These are phyloP conservation scores for Petrocephalus microphthalmus DNA, from an alignment of 2,113 vertebrate species.

Conservation along the genomic window DNA sequence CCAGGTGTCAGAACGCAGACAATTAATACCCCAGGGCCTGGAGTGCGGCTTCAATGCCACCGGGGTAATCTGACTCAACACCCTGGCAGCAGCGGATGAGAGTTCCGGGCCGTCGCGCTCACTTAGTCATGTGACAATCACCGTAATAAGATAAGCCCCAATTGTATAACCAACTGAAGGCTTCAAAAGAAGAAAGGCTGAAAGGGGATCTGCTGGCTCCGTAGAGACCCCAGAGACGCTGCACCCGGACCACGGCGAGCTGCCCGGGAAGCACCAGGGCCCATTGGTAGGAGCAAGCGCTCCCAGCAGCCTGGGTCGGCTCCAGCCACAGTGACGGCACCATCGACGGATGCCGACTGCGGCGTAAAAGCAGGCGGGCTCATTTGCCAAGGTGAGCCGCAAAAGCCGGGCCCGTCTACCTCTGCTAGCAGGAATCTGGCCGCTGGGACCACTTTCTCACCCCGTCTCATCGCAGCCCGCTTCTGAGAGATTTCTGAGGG, in stretches of 20 bases:
- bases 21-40: not conserved
- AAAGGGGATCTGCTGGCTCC: constrained; percentile 48
- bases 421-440: not conserved
- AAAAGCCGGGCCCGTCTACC: not conserved
- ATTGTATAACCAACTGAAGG: constrained; percentile 44
- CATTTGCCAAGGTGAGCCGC: not conserved
- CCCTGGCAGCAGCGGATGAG: constrained; percentile 43
- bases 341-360: not conserved
- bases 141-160: constrained; percentile 59
- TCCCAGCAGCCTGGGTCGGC: not conserved
- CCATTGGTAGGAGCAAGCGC: not conserved
- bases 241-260: not conserved
- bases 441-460: not conserved
- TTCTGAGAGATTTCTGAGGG: too few species aligned
- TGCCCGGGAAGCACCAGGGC: not conserved
- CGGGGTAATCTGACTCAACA: constrained; percentile 52
- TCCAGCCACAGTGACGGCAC: not conserved
- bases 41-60: constrained; percentile 32
- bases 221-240: not conserved
- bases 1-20: not conserved
- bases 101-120: not conserved
- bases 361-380: constrained; percentile 45
- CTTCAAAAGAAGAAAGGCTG: constrained; percentile 54
- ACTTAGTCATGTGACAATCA: constrained; percentile 38
- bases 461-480: too few species aligned